Evolutionary conservation across 2,113 vertebrate species (phyloP).

Genomic region (Mormyrus iriodes): DNA sequence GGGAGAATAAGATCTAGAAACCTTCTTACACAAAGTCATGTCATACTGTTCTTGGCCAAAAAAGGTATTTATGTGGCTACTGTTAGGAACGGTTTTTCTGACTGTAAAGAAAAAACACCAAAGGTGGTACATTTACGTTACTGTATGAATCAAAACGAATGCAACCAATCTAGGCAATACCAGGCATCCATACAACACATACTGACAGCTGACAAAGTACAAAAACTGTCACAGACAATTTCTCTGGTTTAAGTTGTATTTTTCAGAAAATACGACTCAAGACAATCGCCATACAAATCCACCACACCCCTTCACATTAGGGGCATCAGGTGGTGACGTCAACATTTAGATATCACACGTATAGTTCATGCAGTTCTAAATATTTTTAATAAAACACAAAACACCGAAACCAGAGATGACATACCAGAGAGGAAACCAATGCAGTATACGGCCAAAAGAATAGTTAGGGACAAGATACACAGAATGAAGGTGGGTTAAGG

Average conservation of each 20-base stretch:
- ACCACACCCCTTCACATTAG: not conserved
- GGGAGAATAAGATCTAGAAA: not conserved
- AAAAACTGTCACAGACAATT: not conserved
- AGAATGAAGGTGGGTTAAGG: not conserved
- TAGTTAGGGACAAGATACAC: not conserved
- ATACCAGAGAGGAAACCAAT: not conserved
- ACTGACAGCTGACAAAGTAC: not conserved
- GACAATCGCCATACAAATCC: not conserved
- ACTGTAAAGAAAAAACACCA: not conserved
- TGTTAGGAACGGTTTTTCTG: not conserved
- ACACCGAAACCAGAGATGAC: not conserved
- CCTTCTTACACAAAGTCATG: not conserved
- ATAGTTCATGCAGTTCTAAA: not conserved
- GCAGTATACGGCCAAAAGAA: not conserved
- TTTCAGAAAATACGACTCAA: not conserved
- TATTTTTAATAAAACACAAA: not conserved
- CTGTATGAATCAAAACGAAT: not conserved
- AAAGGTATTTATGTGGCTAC: not conserved
- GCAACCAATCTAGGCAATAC: not conserved
- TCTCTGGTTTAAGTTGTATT: not conserved
- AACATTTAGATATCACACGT: not conserved
- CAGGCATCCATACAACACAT: not conserved
- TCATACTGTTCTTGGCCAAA: not conserved
- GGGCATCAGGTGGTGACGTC: not conserved
- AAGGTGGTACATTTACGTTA: not conserved